Evolutionary conservation across 1,140 invertebrate species (phyloP).

Genomic region (Lepidurus packardi): DNA sequence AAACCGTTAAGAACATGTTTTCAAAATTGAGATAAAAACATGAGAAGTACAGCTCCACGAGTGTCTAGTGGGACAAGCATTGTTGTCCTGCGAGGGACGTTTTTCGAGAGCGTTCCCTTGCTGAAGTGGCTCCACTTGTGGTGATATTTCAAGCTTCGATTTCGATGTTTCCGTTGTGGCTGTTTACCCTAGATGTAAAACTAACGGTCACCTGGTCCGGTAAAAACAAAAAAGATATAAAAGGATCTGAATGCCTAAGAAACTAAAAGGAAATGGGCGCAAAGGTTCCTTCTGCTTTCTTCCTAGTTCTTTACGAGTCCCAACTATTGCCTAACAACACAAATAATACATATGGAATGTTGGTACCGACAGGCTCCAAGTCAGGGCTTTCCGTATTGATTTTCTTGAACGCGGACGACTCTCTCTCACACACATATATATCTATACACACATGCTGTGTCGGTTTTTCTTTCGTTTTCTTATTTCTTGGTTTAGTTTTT

Average conservation of each 20-base stretch:
- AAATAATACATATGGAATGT: slow-evolving; percentile 12
- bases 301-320: neutral
- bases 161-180: too few relatives aligned
- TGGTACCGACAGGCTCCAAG: slow-evolving; percentile 17
- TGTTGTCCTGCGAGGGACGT: too few relatives aligned
- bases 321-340: slow-evolving; percentile 10
- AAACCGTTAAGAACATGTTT: too few relatives aligned
- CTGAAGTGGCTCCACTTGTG: too few relatives aligned
- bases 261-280: neutral
- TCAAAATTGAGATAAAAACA: too few relatives aligned
- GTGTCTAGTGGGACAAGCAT: too few relatives aligned
- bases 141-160: too few relatives aligned
- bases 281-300: neutral
- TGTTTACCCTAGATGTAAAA: too few relatives aligned
- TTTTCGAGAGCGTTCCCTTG: too few relatives aligned
- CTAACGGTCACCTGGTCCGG: too few relatives aligned
- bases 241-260: neutral
- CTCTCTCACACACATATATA: neutral
- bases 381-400: slow-evolving; percentile 13
- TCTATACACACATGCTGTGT: neutral
- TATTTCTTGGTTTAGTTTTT: neutral
- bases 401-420: neutral
- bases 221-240: too few relatives aligned
- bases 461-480: neutral
- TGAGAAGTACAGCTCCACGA: too few relatives aligned